phyloP scores from a whole-genome alignment of 2,888 invertebrate genomes.

The Laspeyria flexula region DNA sequence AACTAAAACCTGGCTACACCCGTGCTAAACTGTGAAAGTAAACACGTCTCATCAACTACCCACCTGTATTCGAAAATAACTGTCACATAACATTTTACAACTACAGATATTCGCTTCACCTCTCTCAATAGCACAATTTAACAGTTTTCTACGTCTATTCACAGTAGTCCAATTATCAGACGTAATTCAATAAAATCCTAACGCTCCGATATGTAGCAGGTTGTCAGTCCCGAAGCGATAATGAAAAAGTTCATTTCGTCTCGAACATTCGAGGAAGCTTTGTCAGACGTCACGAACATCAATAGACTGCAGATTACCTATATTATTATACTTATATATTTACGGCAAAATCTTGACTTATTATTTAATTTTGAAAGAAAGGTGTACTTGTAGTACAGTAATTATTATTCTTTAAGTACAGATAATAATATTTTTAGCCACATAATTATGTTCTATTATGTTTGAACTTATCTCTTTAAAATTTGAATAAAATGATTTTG shows the following conservation, averaged over 20 bases:
- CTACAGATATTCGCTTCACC: background rate
- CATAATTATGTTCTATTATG: no score
- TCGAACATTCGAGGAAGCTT: slow-evolving; percentile 23
- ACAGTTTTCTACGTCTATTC: slow-evolving; percentile 8
- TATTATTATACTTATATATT: no score
- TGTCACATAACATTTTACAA: slow-evolving; percentile 11
- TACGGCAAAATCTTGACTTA: no score
- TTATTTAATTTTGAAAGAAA: no score
- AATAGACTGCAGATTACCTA: slow-evolving; percentile 11
- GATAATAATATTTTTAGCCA: no score
- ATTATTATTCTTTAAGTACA: no score
- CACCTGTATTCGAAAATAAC: background rate
- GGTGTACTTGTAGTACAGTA: no score
- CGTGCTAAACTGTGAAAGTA: no score
- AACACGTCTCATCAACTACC: no score
- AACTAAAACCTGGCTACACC: no score
- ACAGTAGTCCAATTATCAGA: slow-evolving; percentile 30
- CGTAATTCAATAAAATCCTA: slow-evolving; percentile 36
- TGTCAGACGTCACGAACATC: slow-evolving; percentile 30
- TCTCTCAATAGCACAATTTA: background rate
- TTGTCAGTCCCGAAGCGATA: slow-evolving; percentile 33
- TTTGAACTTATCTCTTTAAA: no score
- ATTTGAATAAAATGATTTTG: no score
- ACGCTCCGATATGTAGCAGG: slow-evolving; percentile 21
- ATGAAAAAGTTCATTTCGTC: slow-evolving; percentile 45